Conservation (phyloP, 2,888 invertebrate genomes). For the Emmelina monodactyla region DNA sequence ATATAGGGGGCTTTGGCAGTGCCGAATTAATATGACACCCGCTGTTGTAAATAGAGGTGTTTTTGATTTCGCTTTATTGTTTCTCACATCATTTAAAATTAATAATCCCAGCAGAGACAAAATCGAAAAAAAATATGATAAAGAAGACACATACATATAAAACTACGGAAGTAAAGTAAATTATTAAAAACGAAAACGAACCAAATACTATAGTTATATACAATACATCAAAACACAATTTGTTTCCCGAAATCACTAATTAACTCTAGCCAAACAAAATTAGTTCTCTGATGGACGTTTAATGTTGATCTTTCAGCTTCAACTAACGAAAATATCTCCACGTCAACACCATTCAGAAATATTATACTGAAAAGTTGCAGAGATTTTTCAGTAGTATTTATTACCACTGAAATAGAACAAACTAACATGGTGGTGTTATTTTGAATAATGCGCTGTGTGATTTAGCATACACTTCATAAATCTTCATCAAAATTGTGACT, state of each 20-base stretch:
- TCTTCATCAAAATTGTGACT: constrained; percentile 40
- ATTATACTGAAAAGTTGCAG: constrained; percentile 50
- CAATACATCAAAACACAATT: no score
- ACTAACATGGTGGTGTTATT: constrained; percentile 23
- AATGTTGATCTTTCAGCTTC: constrained; percentile 43
- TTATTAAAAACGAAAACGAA: no score
- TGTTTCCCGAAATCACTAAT: no score
- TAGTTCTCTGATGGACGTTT: constrained; percentile 42
- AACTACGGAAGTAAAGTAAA: no score
- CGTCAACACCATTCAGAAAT: constrained; percentile 42
- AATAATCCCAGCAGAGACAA: no score
- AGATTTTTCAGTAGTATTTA: constrained; percentile 26
- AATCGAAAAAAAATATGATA: no score
- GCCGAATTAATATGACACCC: constrained; percentile 40
- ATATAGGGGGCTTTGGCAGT: constrained; percentile 51
- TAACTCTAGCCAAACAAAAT: constrained; percentile 25
- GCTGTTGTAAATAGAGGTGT: no score
- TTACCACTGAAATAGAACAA: constrained; percentile 37
- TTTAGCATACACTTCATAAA: constrained; percentile 41
- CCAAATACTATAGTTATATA: neutral
- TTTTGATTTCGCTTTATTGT: no score
- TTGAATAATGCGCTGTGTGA: constrained; percentile 37
- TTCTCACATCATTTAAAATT: no score
- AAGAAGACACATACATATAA: no score
- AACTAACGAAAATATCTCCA: constrained; percentile 42